phyloP scores from a whole-genome alignment of 1,140 invertebrate genomes.

The Venturia canescens region DNA sequence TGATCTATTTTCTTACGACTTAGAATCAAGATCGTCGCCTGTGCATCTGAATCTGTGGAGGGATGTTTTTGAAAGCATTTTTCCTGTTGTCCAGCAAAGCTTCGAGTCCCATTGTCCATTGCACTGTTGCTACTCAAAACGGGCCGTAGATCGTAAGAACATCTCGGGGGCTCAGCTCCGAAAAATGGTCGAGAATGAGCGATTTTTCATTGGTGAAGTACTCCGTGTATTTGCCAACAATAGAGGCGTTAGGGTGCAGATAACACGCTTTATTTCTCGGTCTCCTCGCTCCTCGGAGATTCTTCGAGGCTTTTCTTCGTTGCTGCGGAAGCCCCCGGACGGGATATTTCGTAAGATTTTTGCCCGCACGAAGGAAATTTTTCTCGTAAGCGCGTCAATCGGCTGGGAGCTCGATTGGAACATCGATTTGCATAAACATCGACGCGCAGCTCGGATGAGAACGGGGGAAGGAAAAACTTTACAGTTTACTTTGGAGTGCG shows the following conservation, averaged over 20 bases:
- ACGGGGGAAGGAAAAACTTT: conserved; percentile 10
- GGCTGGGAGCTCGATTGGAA: background rate
- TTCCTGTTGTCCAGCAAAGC: background rate
- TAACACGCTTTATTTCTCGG: conserved; percentile 6
- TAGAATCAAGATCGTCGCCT: background rate
- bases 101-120: background rate
- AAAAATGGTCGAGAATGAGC: conserved; percentile 26
- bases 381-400: background rate
- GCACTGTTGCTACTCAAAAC: background rate
- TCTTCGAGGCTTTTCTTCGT: conserved; percentile 8
- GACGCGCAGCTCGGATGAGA: background rate
- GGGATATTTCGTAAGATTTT: background rate
- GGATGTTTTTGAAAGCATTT: background rate
- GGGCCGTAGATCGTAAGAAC: background rate
- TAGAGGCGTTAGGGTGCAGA: conserved; percentile 34
- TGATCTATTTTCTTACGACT: background rate
- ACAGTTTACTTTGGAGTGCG: background rate
- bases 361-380: background rate
- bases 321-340: background rate
- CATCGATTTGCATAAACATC: conserved; percentile 44
- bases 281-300: too few species aligned
- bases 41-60: too few species aligned
- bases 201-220: background rate
- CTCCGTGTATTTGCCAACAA: conserved; percentile 1
- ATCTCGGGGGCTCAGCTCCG: conserved; percentile 27